Conservation (phyloP, 2,797 vertebrate genomes). For the Sebastolobus altivelis region DNA sequence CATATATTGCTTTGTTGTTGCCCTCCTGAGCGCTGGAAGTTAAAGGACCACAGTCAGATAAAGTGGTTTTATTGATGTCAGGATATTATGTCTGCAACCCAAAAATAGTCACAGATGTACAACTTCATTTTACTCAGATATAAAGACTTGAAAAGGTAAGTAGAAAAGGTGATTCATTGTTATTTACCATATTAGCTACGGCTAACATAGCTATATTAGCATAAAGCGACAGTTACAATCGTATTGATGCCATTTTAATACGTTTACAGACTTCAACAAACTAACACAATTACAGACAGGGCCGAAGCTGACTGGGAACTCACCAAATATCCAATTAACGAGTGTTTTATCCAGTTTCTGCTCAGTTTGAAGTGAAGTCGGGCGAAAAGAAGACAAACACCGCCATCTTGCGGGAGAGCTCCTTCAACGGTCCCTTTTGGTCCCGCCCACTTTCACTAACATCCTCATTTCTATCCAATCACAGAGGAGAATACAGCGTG, state of each 20-base stretch:
- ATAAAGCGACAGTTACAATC: background rate
- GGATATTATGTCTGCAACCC: background rate
- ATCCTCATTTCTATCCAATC: conserved; percentile 69
- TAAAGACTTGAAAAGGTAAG: background rate
- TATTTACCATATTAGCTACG: no score
- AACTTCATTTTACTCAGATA: background rate
- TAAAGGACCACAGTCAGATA: background rate
- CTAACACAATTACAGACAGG: background rate
- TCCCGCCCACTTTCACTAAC: conserved; percentile 15
- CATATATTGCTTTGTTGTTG: background rate
- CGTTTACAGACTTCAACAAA: background rate
- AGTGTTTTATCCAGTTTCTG: no score
- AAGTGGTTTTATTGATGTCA: background rate
- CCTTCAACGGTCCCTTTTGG: background rate
- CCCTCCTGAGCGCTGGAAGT: background rate
- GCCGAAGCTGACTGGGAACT: background rate
- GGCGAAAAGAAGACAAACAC: conserved; percentile 46
- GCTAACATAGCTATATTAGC: no score
- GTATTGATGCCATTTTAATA: background rate
- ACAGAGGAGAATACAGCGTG: background rate
- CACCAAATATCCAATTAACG: no score
- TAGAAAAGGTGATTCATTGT: no score
- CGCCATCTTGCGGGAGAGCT: conserved; percentile 61
- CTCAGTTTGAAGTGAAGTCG: background rate
- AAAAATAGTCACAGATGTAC: background rate